Evolutionary conservation across 2,888 invertebrate genomes (phyloP), one percentile per base, ranked within the genome.

Genomic region (Scrobipalpa costella): DNA sequence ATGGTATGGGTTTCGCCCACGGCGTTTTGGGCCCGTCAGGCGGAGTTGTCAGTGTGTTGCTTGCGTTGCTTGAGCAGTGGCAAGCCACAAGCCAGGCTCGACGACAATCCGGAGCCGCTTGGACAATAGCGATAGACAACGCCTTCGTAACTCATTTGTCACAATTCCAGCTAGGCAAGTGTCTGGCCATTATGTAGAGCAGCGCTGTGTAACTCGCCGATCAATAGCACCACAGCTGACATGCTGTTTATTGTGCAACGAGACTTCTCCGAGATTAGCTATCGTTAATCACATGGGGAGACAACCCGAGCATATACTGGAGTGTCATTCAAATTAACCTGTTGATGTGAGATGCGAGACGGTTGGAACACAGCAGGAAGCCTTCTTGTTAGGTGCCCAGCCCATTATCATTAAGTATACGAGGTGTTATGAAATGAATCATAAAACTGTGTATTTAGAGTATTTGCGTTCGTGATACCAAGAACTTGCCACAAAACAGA

Each of bases 91-190:
- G 59, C 60, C 33, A 50, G 49, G 66, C 60, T 69, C 66, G 72
- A 71, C 71, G 71, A 72, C 73, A 71, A 70, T 64, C 64, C 61
- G 66, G 64, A 72, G 70, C 68, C 63, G 61, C 62, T 67, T 67
- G 73, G 71, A 81, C 78, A 80, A 79, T 79, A 73, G 68, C 69
- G 68, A 71, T 65, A 72, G 68, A 72, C 71, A 71, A 71, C 71
- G 69, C 74, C 73, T 69, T 68, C 74, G 67, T 72, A 71, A 71
- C 67, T 71, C 74, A 76, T 72, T 74, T 73, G 69, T 72, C 72
- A 72, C 73, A 67, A 67, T 69, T 68, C 69, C 65, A 66, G 69
- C 68, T 65, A 61, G 66, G 65, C 71, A 66, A 65, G 66, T 66
- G 66, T 64, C 66, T 66, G 66, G 65, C 66, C 67, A 66, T 67